Base-by-base conservation (phyloP, 1,140 invertebrate genomes). In the Drosophila carrolli region DNA sequence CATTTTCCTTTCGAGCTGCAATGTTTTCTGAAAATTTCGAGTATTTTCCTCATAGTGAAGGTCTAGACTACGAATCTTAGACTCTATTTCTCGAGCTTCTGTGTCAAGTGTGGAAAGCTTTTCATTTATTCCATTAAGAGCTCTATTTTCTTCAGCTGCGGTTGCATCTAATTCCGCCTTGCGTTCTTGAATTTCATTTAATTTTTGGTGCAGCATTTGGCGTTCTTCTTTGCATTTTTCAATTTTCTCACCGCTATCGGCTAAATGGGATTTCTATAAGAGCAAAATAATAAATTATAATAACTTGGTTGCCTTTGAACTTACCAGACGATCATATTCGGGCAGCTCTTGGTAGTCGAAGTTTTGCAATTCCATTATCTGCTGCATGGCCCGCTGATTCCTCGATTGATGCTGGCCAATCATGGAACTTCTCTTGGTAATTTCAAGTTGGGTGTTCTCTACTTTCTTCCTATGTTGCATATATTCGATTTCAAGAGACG, bases 321-420 rank as follows among this genome's bases (percentile, higher is more conserved):
- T 55, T 76, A 63, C 70, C 23, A 86, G 47, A 0, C 81, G 71
- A 41, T 89, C 72, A 23, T 73, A 61, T 35, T 73, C 75, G 13
- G 84, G 75, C 8, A 84, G 60, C 41, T 90, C 77, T 27, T 60
- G 65, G 7, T 75, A 72, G 38, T 89, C 80, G 13, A 60, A 78
- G 32, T 91, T 88, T 23, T 82, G 63, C 16, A 91, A 60, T 50
- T 90, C 90, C 58, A 90, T 81, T 51, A 81, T 78, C 59, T 88
- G 23, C 44, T 78, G 75, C 53, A 79, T 55, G 0, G 79, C 66
- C 37, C 29, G 72, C 27, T 73, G 32, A n/a, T 59, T 88, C 16
- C 13, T 60, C 16, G 32, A 44, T n/a, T 86, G 59, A 46, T 78
- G 61, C 27, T 59, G 38, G 10, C 68, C 55, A 40, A 91, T 73